These are phyloP conservation scores for Druceiella hillmani DNA, from an alignment of 2,888 invertebrate species.

Conservation along the genomic window DNA sequence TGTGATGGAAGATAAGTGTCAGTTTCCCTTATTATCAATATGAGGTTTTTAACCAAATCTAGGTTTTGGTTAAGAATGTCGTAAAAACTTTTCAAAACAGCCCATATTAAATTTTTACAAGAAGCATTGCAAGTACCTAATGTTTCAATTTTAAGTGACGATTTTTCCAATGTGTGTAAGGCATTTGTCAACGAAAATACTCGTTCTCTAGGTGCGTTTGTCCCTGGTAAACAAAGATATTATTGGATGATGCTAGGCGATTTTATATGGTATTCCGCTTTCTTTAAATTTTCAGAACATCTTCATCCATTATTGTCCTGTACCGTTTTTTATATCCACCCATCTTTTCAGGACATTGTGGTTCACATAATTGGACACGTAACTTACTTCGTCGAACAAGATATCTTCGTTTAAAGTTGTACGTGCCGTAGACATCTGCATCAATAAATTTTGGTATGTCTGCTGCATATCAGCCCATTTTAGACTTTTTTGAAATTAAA, in stretches of 20 bases:
- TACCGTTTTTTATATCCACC: not conserved
- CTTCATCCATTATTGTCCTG: not conserved
- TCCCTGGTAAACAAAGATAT: not conserved
- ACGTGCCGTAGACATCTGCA: not conserved
- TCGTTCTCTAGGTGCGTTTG: too few relatives aligned
- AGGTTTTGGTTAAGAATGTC: too few relatives aligned
- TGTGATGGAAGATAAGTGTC: too few relatives aligned
- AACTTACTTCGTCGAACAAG: constrained; percentile 4
- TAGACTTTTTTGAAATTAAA: not conserved
- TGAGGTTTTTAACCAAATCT: too few relatives aligned
- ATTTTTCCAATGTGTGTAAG: too few relatives aligned
- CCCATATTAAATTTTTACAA: too few relatives aligned
- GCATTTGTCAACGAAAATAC: too few relatives aligned
- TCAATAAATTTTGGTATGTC: constrained; percentile 1
- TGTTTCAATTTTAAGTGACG: too few relatives aligned
- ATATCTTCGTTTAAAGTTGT: constrained; percentile 2
- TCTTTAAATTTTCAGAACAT: not conserved
- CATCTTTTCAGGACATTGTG: not conserved
- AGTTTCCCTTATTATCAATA: too few relatives aligned
- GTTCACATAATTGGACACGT: constrained; percentile 1
- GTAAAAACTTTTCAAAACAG: too few relatives aligned
- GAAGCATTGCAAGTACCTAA: too few relatives aligned
- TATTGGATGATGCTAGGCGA: not conserved
- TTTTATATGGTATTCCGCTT: constrained; percentile 1
- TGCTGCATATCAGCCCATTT: not conserved